phyloP scores from a whole-genome alignment of 2,797 vertebrate species.

The Helarctos malayanus region DNA sequence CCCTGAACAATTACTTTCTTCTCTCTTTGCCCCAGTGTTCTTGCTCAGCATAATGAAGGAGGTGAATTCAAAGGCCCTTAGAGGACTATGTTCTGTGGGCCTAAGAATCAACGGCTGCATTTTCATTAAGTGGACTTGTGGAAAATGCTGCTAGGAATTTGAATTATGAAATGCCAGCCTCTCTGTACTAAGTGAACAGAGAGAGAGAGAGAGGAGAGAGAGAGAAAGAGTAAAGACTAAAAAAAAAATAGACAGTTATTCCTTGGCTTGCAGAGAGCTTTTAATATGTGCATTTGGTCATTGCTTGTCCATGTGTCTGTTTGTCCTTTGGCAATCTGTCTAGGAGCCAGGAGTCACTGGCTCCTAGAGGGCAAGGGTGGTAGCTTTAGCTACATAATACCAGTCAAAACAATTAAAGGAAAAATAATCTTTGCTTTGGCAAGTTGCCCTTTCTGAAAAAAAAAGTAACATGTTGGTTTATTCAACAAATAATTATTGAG shows the following conservation, averaged over 20 bases:
- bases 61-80: not conserved
- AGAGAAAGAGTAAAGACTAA: not conserved
- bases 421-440: not conserved
- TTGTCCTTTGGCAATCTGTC: not conserved
- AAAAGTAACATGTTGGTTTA: constrained; percentile 1
- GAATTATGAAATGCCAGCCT: constrained; percentile 27
- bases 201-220: not conserved
- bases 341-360: not conserved
- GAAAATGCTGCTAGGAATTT: constrained; percentile 53
- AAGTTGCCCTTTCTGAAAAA: not conserved
- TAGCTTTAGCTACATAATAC: not conserved
- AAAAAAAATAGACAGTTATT: not conserved
- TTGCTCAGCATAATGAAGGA: not conserved
- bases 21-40: not conserved
- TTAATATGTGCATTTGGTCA: constrained; percentile 4
- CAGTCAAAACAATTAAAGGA: not conserved
- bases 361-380: not conserved
- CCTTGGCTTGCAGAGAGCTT: not conserved
- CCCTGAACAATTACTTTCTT: not conserved
- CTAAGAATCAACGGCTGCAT: not conserved
- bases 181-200: not conserved
- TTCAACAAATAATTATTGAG: constrained; percentile 36
- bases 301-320: not conserved
- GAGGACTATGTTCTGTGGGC: not conserved
- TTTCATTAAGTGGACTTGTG: constrained; percentile 11